phyloP scores from a whole-genome alignment of 2,797 vertebrate species.

The Furcifer pardalis region DNA sequence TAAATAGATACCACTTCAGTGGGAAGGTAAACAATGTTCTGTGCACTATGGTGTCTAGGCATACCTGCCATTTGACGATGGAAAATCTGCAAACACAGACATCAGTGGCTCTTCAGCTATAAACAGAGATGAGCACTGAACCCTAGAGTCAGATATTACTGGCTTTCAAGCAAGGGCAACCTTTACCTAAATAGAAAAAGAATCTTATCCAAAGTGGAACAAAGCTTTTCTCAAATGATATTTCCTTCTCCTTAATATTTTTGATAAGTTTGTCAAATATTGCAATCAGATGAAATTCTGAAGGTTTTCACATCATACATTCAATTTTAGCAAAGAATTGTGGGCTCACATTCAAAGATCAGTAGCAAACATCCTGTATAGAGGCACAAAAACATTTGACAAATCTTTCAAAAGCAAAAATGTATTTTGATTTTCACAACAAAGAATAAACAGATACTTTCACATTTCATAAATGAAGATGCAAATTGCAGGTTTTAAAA shows the following conservation, averaged over 20 bases:
- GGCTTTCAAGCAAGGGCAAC: too few relatives aligned
- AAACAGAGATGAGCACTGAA: too few relatives aligned
- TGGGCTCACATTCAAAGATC: not conserved
- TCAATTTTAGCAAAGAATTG: not conserved
- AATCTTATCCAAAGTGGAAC: not conserved
- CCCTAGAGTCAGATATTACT: too few relatives aligned
- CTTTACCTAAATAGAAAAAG: not conserved
- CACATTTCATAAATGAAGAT: conserved; percentile 50
- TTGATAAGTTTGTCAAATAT: not conserved
- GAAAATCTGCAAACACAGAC: too few relatives aligned
- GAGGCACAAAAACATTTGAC: conserved; percentile 40
- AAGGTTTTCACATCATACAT: not conserved
- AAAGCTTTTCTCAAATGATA: not conserved
- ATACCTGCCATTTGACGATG: too few relatives aligned
- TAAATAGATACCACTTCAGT: too few relatives aligned
- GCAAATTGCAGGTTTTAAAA: conserved; percentile 64
- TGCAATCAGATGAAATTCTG: not conserved
- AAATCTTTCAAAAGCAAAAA: conserved; percentile 50
- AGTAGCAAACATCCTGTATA: conserved; percentile 4
- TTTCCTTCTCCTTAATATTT: not conserved
- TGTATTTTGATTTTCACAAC: conserved; percentile 58
- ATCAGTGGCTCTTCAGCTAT: too few relatives aligned
- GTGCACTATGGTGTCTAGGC: too few relatives aligned
- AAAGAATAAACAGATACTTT: conserved; percentile 55
- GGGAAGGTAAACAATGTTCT: too few relatives aligned